Percentiles rank a stretch among this genome's conserved stretches.
Conservation (phyloP, 2,113 vertebrate species). For the Tyto alba region DNA sequence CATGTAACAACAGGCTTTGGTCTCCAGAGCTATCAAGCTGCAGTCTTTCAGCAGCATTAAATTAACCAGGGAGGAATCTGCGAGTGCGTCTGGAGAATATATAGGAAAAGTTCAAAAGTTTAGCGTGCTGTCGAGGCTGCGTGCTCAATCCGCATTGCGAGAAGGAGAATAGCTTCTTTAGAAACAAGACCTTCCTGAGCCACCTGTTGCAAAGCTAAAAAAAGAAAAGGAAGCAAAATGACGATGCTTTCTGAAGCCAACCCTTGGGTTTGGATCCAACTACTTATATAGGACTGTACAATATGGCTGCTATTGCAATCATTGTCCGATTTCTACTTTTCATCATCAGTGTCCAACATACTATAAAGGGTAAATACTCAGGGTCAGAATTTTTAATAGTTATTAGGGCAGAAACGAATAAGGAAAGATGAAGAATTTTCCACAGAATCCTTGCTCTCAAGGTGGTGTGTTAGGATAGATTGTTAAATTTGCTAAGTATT, state of each 20-base stretch:
- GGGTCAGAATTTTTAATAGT: neutral
- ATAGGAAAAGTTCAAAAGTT: constrained; percentile 41
- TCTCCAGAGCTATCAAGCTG: neutral
- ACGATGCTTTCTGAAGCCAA: neutral
- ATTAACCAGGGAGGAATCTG: constrained; percentile 13
- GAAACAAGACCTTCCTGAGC: neutral
- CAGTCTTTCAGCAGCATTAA: neutral
- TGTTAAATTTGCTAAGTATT: neutral
- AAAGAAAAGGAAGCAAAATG: neutral
- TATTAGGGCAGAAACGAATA: neutral
- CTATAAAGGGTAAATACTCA: neutral
- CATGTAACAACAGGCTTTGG: neutral
- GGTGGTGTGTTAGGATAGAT: neutral
- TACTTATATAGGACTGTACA: neutral
- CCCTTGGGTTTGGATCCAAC: neutral
- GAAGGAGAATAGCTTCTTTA: neutral
- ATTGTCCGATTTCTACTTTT: neutral
- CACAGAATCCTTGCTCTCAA: neutral
- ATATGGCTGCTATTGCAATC: neutral
- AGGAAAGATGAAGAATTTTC: neutral
- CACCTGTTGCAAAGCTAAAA: neutral
- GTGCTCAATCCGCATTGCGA: accelerated
- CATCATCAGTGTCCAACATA: neutral
- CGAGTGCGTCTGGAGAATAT: neutral
- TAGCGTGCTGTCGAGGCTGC: neutral